Percentiles rank a stretch among this genome's conserved stretches.
These are phyloP conservation scores for Drosophila truncata DNA, from an alignment of 1,140 invertebrate genomes.

Conservation along the genomic window DNA sequence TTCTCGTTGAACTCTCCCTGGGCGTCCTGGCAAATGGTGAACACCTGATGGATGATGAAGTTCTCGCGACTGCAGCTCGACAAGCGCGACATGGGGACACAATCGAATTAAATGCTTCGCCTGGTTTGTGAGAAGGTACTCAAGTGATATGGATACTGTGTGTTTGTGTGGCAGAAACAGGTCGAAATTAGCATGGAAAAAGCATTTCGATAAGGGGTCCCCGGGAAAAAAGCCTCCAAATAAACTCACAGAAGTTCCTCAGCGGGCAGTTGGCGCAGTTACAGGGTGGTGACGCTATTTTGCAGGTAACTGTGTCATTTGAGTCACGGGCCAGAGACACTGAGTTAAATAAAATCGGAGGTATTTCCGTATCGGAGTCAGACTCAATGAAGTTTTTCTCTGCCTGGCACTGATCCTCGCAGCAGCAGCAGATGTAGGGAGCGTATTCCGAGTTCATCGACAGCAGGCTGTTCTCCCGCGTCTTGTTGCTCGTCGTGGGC, in stretches of 20 bases:
- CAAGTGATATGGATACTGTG: slow-evolving; percentile 3
- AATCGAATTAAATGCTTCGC: slow-evolving; percentile 8
- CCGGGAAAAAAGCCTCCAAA: background rate
- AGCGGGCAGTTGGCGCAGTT: slow-evolving; percentile 78
- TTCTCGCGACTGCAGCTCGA: slow-evolving; percentile 58
- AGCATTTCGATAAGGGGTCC: slow-evolving; percentile 64
- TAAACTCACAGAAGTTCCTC: slow-evolving; percentile 78
- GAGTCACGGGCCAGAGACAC: slow-evolving; percentile 31
- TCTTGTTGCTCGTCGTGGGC: slow-evolving; percentile 18
- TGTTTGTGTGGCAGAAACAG: slow-evolving; percentile 9
- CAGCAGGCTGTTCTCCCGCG: background rate
- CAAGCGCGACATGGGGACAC: slow-evolving; percentile 47
- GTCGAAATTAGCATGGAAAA: slow-evolving; percentile 73
- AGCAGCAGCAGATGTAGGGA: slow-evolving; percentile 57
- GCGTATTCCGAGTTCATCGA: slow-evolving; percentile 34
- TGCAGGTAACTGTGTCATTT: slow-evolving; percentile 49
- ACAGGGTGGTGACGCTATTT: slow-evolving; percentile 57
- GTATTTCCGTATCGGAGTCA: slow-evolving; percentile 30
- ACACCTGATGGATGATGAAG: slow-evolving; percentile 61
- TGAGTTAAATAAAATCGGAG: slow-evolving; percentile 27
- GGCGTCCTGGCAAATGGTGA: slow-evolving; percentile 63
- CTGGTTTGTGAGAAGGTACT: background rate
- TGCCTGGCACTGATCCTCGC: slow-evolving; percentile 37
- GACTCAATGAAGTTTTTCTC: slow-evolving; percentile 47
- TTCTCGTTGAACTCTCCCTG: slow-evolving; percentile 65